These are phyloP conservation scores for Hippasteria phrygiana DNA, from an alignment of 53 echinoderm and acorn worm genomes.

Conservation along the genomic window DNA sequence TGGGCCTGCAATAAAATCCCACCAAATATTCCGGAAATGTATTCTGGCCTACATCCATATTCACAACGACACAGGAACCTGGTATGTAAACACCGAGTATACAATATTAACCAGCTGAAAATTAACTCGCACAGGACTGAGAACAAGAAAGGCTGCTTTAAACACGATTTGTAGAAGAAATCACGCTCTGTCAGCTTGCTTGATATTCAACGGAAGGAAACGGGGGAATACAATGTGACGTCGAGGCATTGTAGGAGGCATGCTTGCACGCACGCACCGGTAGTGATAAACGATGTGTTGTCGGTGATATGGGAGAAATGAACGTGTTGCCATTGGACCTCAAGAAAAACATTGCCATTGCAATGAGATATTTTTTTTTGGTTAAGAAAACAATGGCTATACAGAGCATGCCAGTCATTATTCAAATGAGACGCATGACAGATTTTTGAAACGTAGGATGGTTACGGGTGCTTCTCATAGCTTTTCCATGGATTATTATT, in stretches of 20 bases:
- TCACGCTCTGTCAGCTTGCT: background rate
- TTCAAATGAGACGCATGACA: too few species aligned
- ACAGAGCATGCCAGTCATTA: background rate
- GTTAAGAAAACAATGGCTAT: background rate
- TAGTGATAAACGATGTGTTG: conserved; percentile 43
- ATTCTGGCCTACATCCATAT: background rate
- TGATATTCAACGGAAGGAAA: conserved; percentile 16
- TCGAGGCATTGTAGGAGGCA: conserved; percentile 1
- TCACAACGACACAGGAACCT: background rate
- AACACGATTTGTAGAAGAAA: background rate
- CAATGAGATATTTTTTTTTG: background rate
- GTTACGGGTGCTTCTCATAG: too few species aligned
- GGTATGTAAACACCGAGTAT: background rate
- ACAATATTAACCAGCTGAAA: background rate
- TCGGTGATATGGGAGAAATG: background rate
- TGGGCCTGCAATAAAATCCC: background rate
- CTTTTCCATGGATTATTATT: too few species aligned
- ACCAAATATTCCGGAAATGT: too few species aligned
- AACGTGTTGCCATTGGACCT: background rate
- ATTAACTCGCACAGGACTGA: background rate
- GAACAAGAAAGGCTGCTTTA: background rate
- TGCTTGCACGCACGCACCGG: background rate
- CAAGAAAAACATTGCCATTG: conserved; percentile 15
- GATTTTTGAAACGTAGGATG: too few species aligned
- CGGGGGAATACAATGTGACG: background rate